Percentiles rank a stretch among this genome's conserved stretches.
These are phyloP conservation scores for Heterohyrax brucei DNA, from an alignment of 2,797 vertebrate species.

Conservation along the genomic window DNA sequence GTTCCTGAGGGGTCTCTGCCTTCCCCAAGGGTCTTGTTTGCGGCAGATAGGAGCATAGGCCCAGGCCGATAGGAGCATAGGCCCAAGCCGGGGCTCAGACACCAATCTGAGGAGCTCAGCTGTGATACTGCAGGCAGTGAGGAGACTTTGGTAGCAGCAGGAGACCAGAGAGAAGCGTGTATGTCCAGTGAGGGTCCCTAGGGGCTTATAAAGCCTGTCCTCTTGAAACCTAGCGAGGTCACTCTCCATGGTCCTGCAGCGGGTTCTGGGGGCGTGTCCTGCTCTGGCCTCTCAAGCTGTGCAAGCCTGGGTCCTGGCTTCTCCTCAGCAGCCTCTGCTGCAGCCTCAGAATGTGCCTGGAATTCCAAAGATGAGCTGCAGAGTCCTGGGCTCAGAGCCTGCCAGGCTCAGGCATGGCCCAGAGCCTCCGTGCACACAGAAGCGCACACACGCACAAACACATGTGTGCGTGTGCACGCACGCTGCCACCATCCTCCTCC, in stretches of 20 bases:
- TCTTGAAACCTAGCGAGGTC: no score
- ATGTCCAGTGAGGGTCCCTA: neutral
- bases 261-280: neutral
- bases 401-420: neutral
- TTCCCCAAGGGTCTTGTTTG: neutral
- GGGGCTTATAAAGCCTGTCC: neutral
- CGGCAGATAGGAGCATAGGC: no score
- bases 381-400: neutral
- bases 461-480: neutral
- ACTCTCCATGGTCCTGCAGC: neutral
- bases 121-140: neutral
- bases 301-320: neutral
- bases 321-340: neutral
- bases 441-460: neutral
- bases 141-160: neutral
- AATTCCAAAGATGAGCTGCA: constrained; percentile 40
- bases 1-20: neutral
- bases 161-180: neutral
- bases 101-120: neutral
- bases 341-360: constrained; percentile 68
- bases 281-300: neutral
- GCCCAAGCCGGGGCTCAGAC: neutral
- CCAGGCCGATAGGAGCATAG: fast-evolving
- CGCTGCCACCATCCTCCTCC: neutral
- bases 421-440: fast-evolving